These are phyloP conservation scores for Eubasilissa regina DNA, from an alignment of 1,140 invertebrate genomes.

Conservation along the genomic window DNA sequence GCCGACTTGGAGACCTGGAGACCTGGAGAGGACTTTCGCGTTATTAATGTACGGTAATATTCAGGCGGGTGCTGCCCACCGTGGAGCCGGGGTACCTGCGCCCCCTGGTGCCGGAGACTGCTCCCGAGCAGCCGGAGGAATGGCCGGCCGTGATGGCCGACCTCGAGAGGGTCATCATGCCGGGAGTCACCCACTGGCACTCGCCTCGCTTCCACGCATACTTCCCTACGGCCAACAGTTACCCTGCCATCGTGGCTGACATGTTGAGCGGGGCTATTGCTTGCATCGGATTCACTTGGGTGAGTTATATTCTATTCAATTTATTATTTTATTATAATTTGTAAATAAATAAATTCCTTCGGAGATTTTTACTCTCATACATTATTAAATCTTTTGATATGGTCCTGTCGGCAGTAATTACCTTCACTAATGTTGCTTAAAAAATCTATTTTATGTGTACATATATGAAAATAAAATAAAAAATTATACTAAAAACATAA, in stretches of 20 bases:
- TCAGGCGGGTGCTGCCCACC: slow-evolving; percentile 84
- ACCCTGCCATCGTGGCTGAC: slow-evolving; percentile 94
- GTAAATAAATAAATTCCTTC: too few relatives aligned
- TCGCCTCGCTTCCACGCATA: slow-evolving; percentile 98
- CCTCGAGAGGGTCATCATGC: slow-evolving; percentile 96
- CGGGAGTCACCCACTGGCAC: slow-evolving; percentile 98
- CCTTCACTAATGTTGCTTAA: too few relatives aligned
- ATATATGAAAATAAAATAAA: too few relatives aligned
- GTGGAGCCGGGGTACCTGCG: slow-evolving; percentile 90
- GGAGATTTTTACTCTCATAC: too few relatives aligned
- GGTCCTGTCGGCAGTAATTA: too few relatives aligned
- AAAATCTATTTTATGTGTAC: too few relatives aligned
- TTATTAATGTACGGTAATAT: not conserved
- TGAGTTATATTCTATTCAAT: slow-evolving; percentile 65
- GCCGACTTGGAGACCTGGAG: not conserved
- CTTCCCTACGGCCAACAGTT: slow-evolving; percentile 97
- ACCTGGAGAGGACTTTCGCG: not conserved
- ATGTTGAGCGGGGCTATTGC: slow-evolving; percentile 96
- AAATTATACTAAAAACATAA: too few relatives aligned
- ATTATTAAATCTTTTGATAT: too few relatives aligned
- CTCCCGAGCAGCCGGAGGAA: slow-evolving; percentile 86
- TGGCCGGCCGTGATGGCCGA: slow-evolving; percentile 94
- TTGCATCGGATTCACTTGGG: slow-evolving; percentile 92
- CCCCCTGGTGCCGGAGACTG: slow-evolving; percentile 85
- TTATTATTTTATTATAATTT: too few relatives aligned